phyloP scores from a whole-genome alignment of 2,113 vertebrate species.

The Gadus chalcogrammus region DNA sequence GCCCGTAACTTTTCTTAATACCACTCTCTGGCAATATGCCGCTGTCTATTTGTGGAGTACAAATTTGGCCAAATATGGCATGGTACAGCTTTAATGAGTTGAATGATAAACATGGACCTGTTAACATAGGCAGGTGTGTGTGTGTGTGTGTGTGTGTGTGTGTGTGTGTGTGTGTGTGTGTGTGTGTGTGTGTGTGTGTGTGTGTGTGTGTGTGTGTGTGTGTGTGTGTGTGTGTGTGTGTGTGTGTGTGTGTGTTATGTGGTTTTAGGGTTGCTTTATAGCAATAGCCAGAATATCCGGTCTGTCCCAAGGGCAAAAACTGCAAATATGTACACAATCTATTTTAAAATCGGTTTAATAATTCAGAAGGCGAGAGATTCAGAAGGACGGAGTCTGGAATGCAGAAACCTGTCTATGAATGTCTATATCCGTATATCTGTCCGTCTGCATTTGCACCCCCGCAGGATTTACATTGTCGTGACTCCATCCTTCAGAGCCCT shows the following conservation, averaged over 20 bases:
- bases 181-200: too few relatives aligned
- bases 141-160: too few relatives aligned
- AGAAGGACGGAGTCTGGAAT: neutral
- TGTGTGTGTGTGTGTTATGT: neutral
- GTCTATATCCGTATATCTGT: constrained; percentile 30
- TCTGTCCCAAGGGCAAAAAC: neutral
- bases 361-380: too few relatives aligned
- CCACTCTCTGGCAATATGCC: neutral
- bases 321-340: too few relatives aligned
- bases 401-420: neutral
- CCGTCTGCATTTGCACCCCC: constrained; percentile 12
- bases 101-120: neutral
- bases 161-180: too few relatives aligned
- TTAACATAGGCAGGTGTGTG: neutral
- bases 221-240: too few relatives aligned
- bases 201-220: too few relatives aligned
- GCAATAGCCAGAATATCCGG: neutral
- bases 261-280: neutral
- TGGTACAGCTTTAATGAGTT: neutral
- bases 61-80: neutral
- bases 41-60: neutral
- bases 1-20: too few relatives aligned
- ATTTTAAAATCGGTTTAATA: too few relatives aligned
- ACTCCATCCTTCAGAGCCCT: constrained; percentile 32
- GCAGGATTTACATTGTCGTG: constrained; percentile 25